Conservation (phyloP, 2,888 invertebrate species). For the Trichacis sp. region DNA sequence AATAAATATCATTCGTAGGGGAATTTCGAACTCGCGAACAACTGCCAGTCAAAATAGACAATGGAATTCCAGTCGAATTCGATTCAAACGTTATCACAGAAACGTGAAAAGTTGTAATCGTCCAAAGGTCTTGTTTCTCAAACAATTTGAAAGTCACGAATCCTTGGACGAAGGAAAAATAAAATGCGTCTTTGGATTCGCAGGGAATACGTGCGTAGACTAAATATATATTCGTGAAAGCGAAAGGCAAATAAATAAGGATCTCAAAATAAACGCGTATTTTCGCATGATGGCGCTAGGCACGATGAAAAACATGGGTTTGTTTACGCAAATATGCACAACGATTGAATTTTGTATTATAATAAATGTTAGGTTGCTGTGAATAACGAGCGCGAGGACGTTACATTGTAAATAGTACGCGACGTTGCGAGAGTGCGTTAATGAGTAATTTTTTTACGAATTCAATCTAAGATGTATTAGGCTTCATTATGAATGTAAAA, state of each 20-base stretch:
- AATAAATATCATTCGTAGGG: neutral
- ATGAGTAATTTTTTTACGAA: constrained; percentile 12
- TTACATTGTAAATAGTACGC: neutral
- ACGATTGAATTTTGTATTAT: constrained; percentile 3
- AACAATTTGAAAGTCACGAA: neutral
- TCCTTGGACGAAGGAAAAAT: too few species aligned
- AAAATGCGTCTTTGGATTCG: neutral
- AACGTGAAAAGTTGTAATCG: neutral
- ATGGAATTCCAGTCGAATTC: neutral
- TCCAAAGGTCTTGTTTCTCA: constrained; percentile 1
- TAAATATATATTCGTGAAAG: neutral
- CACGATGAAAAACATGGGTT: neutral
- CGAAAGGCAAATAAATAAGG: constrained; percentile 1
- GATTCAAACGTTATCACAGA: neutral
- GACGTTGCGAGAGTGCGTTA: neutral
- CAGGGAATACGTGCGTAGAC: neutral
- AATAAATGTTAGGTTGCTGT: neutral
- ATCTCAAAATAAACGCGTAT: constrained; percentile 3
- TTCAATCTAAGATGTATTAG: neutral
- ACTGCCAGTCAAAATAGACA: neutral
- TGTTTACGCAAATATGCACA: neutral
- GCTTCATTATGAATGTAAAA: neutral
- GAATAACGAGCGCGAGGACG: too few species aligned
- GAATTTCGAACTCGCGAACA: neutral
- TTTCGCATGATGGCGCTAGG: neutral